Conservation (phyloP, 2,888 invertebrate genomes). For the Eilema caniola region DNA sequence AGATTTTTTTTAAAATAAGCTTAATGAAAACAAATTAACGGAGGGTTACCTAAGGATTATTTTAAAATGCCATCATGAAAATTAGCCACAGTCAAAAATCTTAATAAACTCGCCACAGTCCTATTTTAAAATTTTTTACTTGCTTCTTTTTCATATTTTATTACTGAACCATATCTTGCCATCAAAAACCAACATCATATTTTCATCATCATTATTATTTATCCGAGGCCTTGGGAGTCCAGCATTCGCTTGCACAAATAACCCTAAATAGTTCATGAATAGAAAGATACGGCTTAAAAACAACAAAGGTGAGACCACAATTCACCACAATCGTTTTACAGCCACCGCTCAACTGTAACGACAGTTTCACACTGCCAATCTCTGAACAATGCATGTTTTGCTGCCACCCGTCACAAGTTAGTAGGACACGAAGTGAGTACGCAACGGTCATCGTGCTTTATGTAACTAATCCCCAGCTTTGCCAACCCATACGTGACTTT, state of each 20-base stretch:
- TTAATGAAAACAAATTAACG: no score
- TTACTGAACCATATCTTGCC: no score
- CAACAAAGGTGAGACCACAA: conserved; percentile 6
- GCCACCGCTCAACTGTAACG: conserved; percentile 24
- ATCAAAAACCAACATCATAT: no score
- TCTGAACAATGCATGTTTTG: conserved; percentile 30
- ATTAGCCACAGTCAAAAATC: no score
- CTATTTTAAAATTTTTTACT: no score
- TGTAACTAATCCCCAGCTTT: conserved; percentile 34
- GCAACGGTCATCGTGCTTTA: conserved; percentile 31
- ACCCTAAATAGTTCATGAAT: neutral
- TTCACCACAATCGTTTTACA: conserved; percentile 34
- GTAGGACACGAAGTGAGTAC: conserved; percentile 13
- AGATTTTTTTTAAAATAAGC: no score
- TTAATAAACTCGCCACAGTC: no score
- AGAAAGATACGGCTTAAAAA: neutral
- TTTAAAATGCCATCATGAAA: no score
- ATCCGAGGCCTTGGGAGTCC: no score
- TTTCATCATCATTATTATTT: no score
- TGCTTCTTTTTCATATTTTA: no score
- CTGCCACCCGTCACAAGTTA: conserved; percentile 27
- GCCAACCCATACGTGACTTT: conserved; percentile 43
- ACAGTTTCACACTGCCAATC: conserved; percentile 35
- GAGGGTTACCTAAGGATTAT: no score
- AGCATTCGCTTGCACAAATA: neutral